Evolutionary conservation across 2,113 vertebrate species (phyloP).

Genomic region (Cynopterus brachyotis): DNA sequence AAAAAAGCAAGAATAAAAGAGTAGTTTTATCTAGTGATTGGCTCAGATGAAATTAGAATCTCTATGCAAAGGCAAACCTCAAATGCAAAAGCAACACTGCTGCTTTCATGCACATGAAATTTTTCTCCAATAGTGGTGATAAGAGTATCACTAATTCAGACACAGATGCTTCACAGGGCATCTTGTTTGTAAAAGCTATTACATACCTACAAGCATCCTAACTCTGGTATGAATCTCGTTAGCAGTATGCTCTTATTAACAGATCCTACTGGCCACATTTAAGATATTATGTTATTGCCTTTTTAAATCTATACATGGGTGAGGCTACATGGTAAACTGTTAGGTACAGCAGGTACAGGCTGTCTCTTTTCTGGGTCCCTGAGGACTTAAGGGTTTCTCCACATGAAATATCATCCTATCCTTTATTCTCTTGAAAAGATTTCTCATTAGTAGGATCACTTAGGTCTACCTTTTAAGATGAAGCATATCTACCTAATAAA

Average conservation of each 20-base stretch:
- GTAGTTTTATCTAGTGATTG: background rate
- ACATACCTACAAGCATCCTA: background rate
- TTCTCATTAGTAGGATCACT: background rate
- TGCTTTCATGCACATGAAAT: background rate
- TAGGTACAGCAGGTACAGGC: background rate
- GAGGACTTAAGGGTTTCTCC: background rate
- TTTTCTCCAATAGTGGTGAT: background rate
- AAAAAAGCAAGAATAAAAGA: slow-evolving; percentile 59
- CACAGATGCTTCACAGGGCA: background rate
- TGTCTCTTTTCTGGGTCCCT: background rate
- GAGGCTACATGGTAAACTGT: background rate
- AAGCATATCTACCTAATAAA: background rate
- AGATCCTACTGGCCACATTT: background rate
- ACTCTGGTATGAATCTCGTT: background rate
- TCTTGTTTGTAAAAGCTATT: background rate
- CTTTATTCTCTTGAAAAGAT: background rate
- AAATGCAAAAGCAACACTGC: background rate
- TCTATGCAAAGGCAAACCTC: background rate
- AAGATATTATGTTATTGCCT: background rate
- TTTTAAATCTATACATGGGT: background rate
- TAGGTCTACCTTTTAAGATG: background rate
- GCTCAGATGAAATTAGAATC: slow-evolving; percentile 29
- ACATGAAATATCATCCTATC: background rate
- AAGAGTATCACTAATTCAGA: background rate
- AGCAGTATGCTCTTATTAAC: background rate